Evolutionary conservation across 1,140 invertebrate genomes (phyloP).

Genomic region (Euwallacea fornicatus): DNA sequence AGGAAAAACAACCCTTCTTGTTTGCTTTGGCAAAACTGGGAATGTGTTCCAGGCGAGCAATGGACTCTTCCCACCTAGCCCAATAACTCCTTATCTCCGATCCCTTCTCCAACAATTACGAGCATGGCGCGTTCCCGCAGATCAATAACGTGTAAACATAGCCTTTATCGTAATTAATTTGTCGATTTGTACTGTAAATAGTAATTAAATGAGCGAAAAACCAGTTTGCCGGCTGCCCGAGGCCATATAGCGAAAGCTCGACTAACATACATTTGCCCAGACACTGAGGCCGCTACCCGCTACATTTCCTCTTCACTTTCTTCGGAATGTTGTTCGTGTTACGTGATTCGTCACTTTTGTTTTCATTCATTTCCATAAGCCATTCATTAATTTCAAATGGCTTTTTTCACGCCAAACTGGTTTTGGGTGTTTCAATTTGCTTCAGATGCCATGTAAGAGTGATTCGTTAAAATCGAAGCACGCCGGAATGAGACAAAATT

Average conservation of each 20-base stretch:
- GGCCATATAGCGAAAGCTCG: background rate
- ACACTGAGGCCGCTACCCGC: background rate
- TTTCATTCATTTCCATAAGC: constrained; percentile 6
- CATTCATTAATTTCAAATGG: background rate
- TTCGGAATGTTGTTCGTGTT: constrained; percentile 1
- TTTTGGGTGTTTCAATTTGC: too few species aligned
- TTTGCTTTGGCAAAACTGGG: too few species aligned
- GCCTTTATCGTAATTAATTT: constrained; percentile 3
- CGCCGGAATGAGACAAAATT: too few species aligned
- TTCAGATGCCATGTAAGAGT: too few species aligned
- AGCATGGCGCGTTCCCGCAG: too few species aligned
- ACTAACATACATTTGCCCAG: constrained; percentile 4
- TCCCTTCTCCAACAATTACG: too few species aligned
- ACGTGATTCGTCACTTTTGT: constrained; percentile 6
- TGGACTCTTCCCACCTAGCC: too few species aligned
- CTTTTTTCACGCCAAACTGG: too few species aligned
- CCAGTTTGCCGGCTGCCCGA: constrained; percentile 2
- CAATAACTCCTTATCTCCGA: too few species aligned
- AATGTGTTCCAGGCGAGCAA: too few species aligned
- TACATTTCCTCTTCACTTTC: background rate
- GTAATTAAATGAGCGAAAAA: constrained; percentile 6
- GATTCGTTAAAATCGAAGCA: too few species aligned
- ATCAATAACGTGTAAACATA: constrained; percentile 1
- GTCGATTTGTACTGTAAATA: constrained; percentile 1
- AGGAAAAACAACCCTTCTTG: too few species aligned